These are phyloP conservation scores for Sycophila texana DNA, from an alignment of 2,888 invertebrate species.

Conservation along the genomic window DNA sequence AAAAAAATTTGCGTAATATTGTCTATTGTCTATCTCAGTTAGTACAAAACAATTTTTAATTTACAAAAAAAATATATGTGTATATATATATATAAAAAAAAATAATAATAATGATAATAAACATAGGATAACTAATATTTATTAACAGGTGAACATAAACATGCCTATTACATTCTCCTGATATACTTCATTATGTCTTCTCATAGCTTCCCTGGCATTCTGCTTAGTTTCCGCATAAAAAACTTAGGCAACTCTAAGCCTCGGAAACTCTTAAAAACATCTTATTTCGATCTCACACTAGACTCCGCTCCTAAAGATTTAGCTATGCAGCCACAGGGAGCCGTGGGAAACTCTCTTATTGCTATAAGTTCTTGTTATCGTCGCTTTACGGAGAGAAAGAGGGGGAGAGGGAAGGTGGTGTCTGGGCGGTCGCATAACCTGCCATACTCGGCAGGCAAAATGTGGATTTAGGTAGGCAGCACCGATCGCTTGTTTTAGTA, in stretches of 20 bases:
- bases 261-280: slow-evolving; percentile 42
- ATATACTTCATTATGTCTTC: too few relatives aligned
- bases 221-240: neutral
- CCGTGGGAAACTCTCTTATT: slow-evolving; percentile 54
- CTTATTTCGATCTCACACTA: slow-evolving; percentile 10
- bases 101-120: too few relatives aligned
- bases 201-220: neutral
- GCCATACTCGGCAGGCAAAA: too few relatives aligned
- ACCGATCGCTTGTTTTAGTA: slow-evolving; percentile 53
- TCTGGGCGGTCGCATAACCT: too few relatives aligned
- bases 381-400: slow-evolving; percentile 57
- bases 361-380: slow-evolving; percentile 62
- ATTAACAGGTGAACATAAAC: too few relatives aligned
- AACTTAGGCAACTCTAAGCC: slow-evolving; percentile 29
- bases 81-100: neutral
- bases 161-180: too few relatives aligned
- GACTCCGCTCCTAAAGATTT: too few relatives aligned
- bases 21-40: too few relatives aligned
- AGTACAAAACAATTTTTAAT: too few relatives aligned
- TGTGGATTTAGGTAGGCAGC: slow-evolving; percentile 52
- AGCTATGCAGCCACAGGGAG: slow-evolving; percentile 29
- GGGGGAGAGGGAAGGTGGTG: neutral
- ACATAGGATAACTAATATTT: too few relatives aligned
- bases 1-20: too few relatives aligned
- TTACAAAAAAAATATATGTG: neutral